Evolutionary conservation across 1,140 invertebrate genomes (phyloP).

Genomic region (Schlechtendalia chinensis): DNA sequence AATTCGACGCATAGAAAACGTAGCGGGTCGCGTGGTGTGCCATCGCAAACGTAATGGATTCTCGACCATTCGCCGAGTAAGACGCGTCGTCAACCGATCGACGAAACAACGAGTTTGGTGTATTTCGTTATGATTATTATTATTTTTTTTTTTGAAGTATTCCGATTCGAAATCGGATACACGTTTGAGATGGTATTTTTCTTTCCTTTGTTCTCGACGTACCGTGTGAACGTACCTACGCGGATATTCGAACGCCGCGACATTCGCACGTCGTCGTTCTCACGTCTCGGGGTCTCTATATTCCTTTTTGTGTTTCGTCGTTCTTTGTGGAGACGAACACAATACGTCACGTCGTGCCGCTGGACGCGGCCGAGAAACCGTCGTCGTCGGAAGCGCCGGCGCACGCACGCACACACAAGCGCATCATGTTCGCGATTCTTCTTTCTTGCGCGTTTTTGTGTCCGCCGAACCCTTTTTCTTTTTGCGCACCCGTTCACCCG

Average conservation of each 20-base stretch:
- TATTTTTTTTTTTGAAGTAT: too few relatives aligned
- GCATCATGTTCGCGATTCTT: background rate
- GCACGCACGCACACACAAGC: background rate
- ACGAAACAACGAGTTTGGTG: too few relatives aligned
- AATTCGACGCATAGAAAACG: too few relatives aligned
- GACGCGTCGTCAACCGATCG: too few relatives aligned
- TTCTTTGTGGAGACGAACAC: constrained; percentile 12
- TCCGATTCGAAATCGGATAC: too few relatives aligned
- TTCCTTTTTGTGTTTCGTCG: background rate
- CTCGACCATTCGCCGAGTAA: too few relatives aligned
- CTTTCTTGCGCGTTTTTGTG: constrained; percentile 22
- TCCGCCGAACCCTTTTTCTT: constrained; percentile 34
- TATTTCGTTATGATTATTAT: too few relatives aligned
- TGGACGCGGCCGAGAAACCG: background rate
- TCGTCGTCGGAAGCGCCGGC: constrained; percentile 9
- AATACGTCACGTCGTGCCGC: background rate
- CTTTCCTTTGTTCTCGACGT: too few relatives aligned
- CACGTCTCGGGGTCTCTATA: background rate
- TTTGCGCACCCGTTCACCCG: constrained; percentile 29
- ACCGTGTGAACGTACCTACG: background rate
- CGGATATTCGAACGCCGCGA: background rate
- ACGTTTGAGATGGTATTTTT: too few relatives aligned
- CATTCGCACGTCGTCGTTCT: background rate
- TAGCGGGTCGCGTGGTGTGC: too few relatives aligned
- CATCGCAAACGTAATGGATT: too few relatives aligned